Base-by-base conservation (phyloP, 35 echinoderm and acorn worm species). In the Holothuria glaberrima region DNA sequence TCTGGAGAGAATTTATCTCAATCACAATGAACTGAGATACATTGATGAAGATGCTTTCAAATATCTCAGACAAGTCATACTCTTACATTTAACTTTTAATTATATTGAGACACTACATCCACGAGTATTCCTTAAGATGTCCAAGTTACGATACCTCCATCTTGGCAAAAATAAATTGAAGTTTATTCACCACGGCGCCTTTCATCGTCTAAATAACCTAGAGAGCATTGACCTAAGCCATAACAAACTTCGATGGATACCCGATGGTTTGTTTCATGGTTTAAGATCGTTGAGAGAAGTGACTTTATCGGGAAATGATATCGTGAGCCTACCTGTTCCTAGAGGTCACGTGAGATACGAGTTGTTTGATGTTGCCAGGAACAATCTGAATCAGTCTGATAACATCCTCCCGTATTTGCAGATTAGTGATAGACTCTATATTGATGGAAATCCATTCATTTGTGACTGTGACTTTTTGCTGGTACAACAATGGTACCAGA, bases 261-360 rank as follows among this genome's bases (percentile, higher is more conserved):
- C 71, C 20, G 22, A 20, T 36, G 71, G 71, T 44, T 75, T 75
- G n/a, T 75, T 75, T 45, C 30, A 75, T 75, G 71, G 71, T 19
- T 41, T 75, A 20, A 75, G 32, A 45, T 75, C 71, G 18, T 32
- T 75, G 32, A 75, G 71, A 45, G 71, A 75, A 44, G 71, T 75
- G 10, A 32, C 35, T 4, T 32, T 75, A 4, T 75, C 71, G 0
- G 16, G 30, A 22, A 75, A 75, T 75, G 17, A n/a, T 20, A 33
- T 75, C 20, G 0, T 18, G 1, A 75, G 32, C 12, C 0, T 75
- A 0, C 71, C 71, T 44, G 22, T 41, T 0, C 71, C 71, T 44
- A 6, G 1, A 12, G 71, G 25, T 22, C 71, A 36, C 30, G 4
- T 46, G 44, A 4, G 19, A 41, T 75, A 41, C 30, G 44, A 46